Percentiles rank a stretch among this genome's conserved stretches.
phyloP scores from a whole-genome alignment of 1,140 invertebrate species.

The Brachionus plicatilis region DNA sequence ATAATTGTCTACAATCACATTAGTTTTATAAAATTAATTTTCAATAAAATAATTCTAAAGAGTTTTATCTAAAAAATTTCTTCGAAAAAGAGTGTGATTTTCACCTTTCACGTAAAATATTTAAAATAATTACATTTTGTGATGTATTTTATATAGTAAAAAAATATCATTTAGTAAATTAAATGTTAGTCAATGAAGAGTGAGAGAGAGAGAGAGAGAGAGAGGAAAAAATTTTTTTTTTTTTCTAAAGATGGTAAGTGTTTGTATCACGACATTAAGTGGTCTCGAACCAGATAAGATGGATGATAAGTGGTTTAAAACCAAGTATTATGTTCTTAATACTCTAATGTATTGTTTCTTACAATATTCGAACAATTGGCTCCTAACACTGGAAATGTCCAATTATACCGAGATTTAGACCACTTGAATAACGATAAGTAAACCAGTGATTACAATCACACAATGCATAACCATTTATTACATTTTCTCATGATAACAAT shows the following conservation, averaged over 20 bases:
- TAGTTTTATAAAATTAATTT: too few species aligned
- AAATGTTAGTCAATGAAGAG: not conserved
- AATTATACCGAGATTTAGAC: not conserved
- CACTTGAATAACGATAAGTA: not conserved
- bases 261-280: not conserved
- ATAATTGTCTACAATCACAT: too few species aligned
- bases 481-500: not conserved
- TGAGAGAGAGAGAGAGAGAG: not conserved
- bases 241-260: not conserved
- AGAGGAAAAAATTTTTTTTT: too few species aligned
- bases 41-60: too few species aligned
- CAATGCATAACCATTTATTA: not conserved
- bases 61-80: too few species aligned
- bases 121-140: too few species aligned
- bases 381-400: not conserved
- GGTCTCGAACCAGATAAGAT: not conserved
- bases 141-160: too few species aligned
- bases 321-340: not conserved
- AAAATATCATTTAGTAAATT: not conserved
- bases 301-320: not conserved
- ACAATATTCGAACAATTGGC: not conserved
- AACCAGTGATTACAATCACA: not conserved
- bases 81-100: too few species aligned
- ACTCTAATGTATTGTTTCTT: not conserved
- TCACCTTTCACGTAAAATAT: too few species aligned